These are phyloP conservation scores for Sepiola atlantica DNA, from an alignment of 2,888 invertebrate genomes.

Conservation along the genomic window DNA sequence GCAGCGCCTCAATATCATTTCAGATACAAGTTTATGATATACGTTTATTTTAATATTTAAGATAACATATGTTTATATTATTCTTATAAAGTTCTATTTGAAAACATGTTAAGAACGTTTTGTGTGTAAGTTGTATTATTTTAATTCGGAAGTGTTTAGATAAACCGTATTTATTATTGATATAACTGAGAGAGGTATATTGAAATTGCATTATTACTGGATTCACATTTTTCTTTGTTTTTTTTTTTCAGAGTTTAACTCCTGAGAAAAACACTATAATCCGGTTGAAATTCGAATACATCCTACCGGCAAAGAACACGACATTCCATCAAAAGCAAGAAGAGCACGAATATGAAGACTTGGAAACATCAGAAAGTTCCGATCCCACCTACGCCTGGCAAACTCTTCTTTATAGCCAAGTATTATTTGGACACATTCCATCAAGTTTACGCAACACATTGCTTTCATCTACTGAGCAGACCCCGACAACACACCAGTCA, in stretches of 20 bases:
- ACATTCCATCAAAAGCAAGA: not conserved
- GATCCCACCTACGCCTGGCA: slow-evolving; percentile 42
- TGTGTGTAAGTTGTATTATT: no score
- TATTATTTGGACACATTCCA: slow-evolving; percentile 39
- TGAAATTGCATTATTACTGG: no score
- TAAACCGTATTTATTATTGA: no score
- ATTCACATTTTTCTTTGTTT: not conserved
- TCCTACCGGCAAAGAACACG: not conserved
- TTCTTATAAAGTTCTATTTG: no score
- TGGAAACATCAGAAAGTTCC: not conserved
- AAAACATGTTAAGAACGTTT: no score
- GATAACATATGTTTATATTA: no score
- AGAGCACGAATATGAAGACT: not conserved
- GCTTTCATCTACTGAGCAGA: not conserved
- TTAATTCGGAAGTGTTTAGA: no score
- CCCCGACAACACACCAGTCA: not conserved
- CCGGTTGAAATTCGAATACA: slow-evolving; percentile 39
- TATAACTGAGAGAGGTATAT: no score
- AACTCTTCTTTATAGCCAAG: slow-evolving; percentile 33
- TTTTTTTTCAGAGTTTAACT: slow-evolving; percentile 37
- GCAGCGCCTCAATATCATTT: no score
- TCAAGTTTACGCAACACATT: not conserved
- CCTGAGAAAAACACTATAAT: not conserved
- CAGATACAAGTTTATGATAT: no score
- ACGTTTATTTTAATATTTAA: no score